Evolutionary conservation across 2,888 invertebrate species (phyloP).

Genomic region (Synergus japonicus): DNA sequence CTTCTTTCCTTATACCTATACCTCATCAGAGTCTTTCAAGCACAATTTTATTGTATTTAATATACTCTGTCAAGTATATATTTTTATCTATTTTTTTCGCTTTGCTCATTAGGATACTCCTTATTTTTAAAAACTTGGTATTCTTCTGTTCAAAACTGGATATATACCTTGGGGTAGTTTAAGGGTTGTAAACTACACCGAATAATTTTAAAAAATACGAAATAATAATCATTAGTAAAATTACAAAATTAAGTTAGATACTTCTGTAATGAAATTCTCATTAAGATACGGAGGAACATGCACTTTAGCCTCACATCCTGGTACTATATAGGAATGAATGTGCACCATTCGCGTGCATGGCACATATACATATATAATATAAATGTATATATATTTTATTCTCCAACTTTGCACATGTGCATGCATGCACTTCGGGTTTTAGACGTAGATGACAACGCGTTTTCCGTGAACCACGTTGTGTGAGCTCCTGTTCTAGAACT

Average conservation of each 20-base stretch:
- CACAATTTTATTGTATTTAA: not conserved
- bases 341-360: not conserved
- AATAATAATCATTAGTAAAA: not conserved
- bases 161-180: too few relatives aligned
- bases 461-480: slow-evolving; percentile 24
- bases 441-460: slow-evolving; percentile 30
- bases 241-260: not conserved
- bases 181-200: too few relatives aligned
- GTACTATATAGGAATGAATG: slow-evolving; percentile 15
- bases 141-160: too few relatives aligned
- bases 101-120: not conserved
- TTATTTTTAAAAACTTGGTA: too few relatives aligned
- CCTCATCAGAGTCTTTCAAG: not conserved
- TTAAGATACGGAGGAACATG: slow-evolving; percentile 15
- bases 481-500: slow-evolving; percentile 38
- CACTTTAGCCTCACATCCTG: slow-evolving; percentile 35
- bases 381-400: slow-evolving; percentile 17
- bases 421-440: slow-evolving; percentile 15
- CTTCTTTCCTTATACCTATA: slow-evolving; percentile 4
- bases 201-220: too few relatives aligned
- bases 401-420: slow-evolving; percentile 11
- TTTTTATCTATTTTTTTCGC: not conserved
- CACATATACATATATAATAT: not conserved
- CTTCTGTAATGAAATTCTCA: slow-evolving; percentile 7
- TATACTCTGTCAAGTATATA: not conserved